Conservation (phyloP, 2,888 invertebrate species). For the Leucozona laternaria region DNA sequence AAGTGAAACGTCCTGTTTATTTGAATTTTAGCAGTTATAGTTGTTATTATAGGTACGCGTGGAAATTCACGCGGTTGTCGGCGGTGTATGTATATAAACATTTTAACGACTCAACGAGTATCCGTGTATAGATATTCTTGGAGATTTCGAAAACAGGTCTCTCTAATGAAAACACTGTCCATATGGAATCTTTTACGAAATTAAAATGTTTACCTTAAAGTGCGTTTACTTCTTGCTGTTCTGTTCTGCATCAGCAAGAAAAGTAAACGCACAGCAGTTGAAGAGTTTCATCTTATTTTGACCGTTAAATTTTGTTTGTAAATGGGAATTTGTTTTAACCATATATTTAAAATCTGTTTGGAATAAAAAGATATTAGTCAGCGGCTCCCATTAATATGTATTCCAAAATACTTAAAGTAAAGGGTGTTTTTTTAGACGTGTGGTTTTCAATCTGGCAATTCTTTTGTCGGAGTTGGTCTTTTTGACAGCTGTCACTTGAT, state of each 20-base stretch:
- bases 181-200: slow-evolving; percentile 39
- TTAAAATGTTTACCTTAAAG: slow-evolving; percentile 57
- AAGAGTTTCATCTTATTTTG: slow-evolving; percentile 35
- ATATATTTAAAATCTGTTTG: too few relatives aligned
- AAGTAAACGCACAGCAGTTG: neutral
- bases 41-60: neutral
- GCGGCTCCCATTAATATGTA: too few relatives aligned
- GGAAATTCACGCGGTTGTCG: neutral
- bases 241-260: too few relatives aligned
- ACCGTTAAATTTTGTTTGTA: slow-evolving; percentile 55
- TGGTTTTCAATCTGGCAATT: too few relatives aligned
- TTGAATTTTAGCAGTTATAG: slow-evolving; percentile 53
- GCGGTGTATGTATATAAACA: neutral
- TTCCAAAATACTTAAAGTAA: too few relatives aligned
- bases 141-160: slow-evolving; percentile 27
- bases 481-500: too few relatives aligned
- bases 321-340: neutral
- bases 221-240: slow-evolving; percentile 48
- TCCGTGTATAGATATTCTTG: neutral
- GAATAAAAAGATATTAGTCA: too few relatives aligned
- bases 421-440: too few relatives aligned
- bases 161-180: slow-evolving; percentile 28
- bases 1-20: slow-evolving; percentile 71
- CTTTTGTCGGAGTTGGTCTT: too few relatives aligned
- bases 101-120: neutral